These are phyloP conservation scores for Drosophila arawakana DNA, from an alignment of 1,140 invertebrate genomes.

Conservation along the genomic window DNA sequence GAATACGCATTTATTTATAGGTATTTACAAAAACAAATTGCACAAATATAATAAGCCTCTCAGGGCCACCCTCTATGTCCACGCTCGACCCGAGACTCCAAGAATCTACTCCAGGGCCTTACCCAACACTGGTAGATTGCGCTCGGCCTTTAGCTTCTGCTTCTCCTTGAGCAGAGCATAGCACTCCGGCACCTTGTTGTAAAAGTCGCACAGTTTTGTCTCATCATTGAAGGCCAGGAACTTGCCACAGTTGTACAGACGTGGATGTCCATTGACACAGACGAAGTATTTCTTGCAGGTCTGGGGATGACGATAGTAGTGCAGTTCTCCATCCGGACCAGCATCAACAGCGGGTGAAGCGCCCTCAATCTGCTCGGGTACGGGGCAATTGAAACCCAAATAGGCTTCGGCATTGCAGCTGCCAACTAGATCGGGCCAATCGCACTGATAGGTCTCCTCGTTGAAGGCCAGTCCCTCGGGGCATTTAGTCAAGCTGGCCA, in stretches of 20 bases:
- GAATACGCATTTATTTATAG: slow-evolving; percentile 46
- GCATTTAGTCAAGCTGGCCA: slow-evolving; percentile 86
- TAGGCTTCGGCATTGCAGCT: slow-evolving; percentile 91
- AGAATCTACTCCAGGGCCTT: slow-evolving; percentile 12
- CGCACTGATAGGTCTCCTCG: slow-evolving; percentile 90
- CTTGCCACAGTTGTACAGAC: slow-evolving; percentile 80
- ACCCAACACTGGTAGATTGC: slow-evolving; percentile 33
- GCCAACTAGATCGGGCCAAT: slow-evolving; percentile 93
- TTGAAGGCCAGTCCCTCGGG: slow-evolving; percentile 95
- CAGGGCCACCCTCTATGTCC: slow-evolving; percentile 24
- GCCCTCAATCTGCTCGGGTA: slow-evolving; percentile 56
- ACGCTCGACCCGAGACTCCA: background rate
- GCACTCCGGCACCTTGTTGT: slow-evolving; percentile 80
- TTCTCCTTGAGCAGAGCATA: slow-evolving; percentile 79
- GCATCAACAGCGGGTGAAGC: slow-evolving; percentile 84
- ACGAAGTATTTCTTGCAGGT: slow-evolving; percentile 94
- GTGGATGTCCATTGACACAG: slow-evolving; percentile 90
- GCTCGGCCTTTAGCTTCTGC: slow-evolving; percentile 62
- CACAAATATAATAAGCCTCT: slow-evolving; percentile 30
- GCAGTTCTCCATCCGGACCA: slow-evolving; percentile 85
- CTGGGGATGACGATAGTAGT: slow-evolving; percentile 86
- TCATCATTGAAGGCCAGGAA: slow-evolving; percentile 78
- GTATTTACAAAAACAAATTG: slow-evolving; percentile 28
- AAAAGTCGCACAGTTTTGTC: slow-evolving; percentile 80
- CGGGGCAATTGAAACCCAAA: slow-evolving; percentile 89